Percentiles rank a stretch among this genome's conserved stretches.
Conservation (phyloP, 1,140 invertebrate genomes). For the Drosophila simulans region DNA sequence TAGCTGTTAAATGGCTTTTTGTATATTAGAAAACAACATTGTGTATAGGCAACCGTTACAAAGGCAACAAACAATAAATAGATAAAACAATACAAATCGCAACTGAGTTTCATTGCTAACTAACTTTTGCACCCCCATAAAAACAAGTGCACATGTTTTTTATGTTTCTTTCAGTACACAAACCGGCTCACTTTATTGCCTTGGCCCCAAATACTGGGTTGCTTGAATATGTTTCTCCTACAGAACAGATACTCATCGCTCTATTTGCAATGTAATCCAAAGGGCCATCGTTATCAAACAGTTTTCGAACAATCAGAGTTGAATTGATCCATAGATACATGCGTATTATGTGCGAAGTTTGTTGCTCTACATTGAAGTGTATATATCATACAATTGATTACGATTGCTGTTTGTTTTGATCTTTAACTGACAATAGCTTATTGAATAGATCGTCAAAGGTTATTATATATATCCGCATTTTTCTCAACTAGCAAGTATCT, state of each 20-base stretch:
- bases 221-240: slow-evolving; percentile 23
- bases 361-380: slow-evolving; percentile 41
- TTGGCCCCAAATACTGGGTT: slow-evolving; percentile 61
- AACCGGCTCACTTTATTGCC: slow-evolving; percentile 69
- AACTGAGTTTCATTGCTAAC: background rate
- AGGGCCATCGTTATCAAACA: slow-evolving; percentile 24
- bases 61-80: slow-evolving; percentile 57
- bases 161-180: slow-evolving; percentile 62
- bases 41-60: slow-evolving; percentile 74
- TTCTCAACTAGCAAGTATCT: slow-evolving; percentile 14
- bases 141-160: background rate
- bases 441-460: slow-evolving; percentile 27
- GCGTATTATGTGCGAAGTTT: slow-evolving; percentile 30
- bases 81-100: slow-evolving; percentile 37
- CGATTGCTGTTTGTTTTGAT: slow-evolving; percentile 31
- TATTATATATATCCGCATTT: slow-evolving; percentile 21
- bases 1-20: slow-evolving; percentile 75
- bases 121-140: background rate
- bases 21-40: slow-evolving; percentile 68
- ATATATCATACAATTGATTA: slow-evolving; percentile 68
- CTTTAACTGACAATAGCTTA: slow-evolving; percentile 55
- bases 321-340: slow-evolving; percentile 9
- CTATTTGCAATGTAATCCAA: slow-evolving; percentile 21
- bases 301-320: slow-evolving; percentile 35
- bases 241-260: slow-evolving; percentile 1